Evolutionary conservation across 2,888 invertebrate genomes (phyloP).

Genomic region (Pyrrhosoma nymphula): DNA sequence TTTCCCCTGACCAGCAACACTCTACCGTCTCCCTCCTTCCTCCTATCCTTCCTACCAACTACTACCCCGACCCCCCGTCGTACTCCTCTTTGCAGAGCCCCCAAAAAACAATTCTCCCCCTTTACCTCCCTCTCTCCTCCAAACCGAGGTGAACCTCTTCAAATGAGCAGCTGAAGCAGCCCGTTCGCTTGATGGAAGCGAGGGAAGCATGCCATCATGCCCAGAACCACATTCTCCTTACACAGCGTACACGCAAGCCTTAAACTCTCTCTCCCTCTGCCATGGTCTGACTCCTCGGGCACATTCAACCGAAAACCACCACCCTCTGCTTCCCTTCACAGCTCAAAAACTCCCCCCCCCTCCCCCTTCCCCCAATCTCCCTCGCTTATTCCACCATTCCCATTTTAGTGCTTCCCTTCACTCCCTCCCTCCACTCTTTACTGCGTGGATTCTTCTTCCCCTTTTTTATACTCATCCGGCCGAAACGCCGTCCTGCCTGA

Average conservation of each 20-base stretch:
- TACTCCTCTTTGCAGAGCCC: background rate
- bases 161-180: background rate
- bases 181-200: background rate
- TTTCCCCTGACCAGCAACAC: no score
- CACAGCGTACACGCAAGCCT: background rate
- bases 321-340: background rate
- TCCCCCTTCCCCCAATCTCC: background rate
- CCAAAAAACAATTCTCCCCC: no score
- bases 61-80: background rate
- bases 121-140: background rate
- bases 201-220: conserved; percentile 3
- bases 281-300: background rate
- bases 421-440: background rate
- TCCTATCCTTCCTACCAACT: background rate
- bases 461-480: conserved; percentile 2
- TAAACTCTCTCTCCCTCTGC: background rate
- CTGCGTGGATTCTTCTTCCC: background rate
- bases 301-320: background rate
- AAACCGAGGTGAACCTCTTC: background rate
- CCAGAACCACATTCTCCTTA: conserved; percentile 2
- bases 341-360: background rate
- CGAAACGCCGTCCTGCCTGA: background rate
- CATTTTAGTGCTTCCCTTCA: background rate
- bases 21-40: no score
- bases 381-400: background rate